Evolutionary conservation across 2,888 invertebrate species (phyloP).

Genomic region (Morpho helenor): DNA sequence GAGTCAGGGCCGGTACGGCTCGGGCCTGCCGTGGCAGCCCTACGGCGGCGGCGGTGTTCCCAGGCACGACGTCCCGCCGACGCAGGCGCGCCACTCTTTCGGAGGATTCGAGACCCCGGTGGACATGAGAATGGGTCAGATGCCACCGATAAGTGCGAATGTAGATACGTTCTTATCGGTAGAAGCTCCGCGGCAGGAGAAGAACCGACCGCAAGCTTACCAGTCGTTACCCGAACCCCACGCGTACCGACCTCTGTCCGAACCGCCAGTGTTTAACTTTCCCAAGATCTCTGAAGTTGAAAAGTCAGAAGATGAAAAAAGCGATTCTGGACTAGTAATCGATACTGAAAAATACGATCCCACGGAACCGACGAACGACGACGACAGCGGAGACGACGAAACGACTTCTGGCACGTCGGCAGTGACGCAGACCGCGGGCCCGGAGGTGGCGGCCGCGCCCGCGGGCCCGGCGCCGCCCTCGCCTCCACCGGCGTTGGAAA

Average conservation of each 20-base stretch:
- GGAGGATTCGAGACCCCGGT: conserved; percentile 57
- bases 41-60: conserved; percentile 30
- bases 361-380: conserved; percentile 72
- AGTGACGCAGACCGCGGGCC: conserved; percentile 38
- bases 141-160: conserved; percentile 28
- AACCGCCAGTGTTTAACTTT: conserved; percentile 58
- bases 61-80: conserved; percentile 27
- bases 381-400: conserved; percentile 48
- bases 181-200: conserved; percentile 51
- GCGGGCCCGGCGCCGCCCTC: conserved; percentile 15
- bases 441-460: conserved; percentile 11
- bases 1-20: conserved; percentile 28
- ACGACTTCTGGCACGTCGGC: conserved; percentile 31
- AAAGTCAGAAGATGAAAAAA: conserved; percentile 72
- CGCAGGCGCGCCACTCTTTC: conserved; percentile 45
- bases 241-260: conserved; percentile 44
- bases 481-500: conserved; percentile 32
- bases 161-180: conserved; percentile 82
- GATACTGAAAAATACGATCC: conserved; percentile 80
- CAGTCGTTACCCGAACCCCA: conserved; percentile 31
- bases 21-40: conserved; percentile 42
- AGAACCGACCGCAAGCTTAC: conserved; percentile 31
- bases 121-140: conserved; percentile 54
- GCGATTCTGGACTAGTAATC: conserved; percentile 79
- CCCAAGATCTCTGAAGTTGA: conserved; percentile 51